phyloP scores from a whole-genome alignment of 2,888 invertebrate genomes.

The Drosophila cognata region DNA sequence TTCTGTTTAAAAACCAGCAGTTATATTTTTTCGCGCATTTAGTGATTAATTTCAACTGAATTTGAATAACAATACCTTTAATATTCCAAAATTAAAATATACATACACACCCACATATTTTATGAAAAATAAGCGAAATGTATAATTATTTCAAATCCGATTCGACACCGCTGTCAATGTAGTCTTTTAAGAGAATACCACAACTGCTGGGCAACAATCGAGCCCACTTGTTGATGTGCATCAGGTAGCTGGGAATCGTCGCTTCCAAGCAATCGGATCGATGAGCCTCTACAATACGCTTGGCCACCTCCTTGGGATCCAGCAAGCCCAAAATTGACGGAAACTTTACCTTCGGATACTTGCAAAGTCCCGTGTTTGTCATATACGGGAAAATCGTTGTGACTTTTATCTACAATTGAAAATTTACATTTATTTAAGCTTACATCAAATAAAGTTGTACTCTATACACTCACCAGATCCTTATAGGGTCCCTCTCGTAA shows the following conservation, averaged over 20 bases:
- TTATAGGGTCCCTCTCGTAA: slow-evolving; percentile 86
- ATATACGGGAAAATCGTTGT: slow-evolving; percentile 95
- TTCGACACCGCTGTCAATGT: slow-evolving; percentile 89
- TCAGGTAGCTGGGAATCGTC: slow-evolving; percentile 88
- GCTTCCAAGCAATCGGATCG: slow-evolving; percentile 87
- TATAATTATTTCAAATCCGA: slow-evolving; percentile 84
- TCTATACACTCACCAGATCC: slow-evolving; percentile 67
- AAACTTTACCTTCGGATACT: slow-evolving; percentile 91
- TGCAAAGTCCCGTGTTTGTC: slow-evolving; percentile 94
- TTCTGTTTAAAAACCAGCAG: neutral
- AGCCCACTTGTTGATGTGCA: slow-evolving; percentile 86
- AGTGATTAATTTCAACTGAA: neutral
- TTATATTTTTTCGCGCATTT: neutral
- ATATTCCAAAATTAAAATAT: slow-evolving; percentile 29
- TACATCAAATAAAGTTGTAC: neutral
- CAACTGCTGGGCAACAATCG: slow-evolving; percentile 87
- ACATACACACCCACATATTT: slow-evolving; percentile 15
- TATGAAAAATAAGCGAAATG: slow-evolving; percentile 2
- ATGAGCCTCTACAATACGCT: slow-evolving; percentile 89
- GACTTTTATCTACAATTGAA: slow-evolving; percentile 87
- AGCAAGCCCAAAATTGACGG: slow-evolving; percentile 89
- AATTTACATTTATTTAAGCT: neutral
- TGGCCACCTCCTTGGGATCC: slow-evolving; percentile 88
- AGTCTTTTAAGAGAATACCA: slow-evolving; percentile 87
- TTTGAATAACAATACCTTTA: slow-evolving; percentile 33